Base-by-base conservation (phyloP, 1,140 invertebrate species). In the Drosophila melanogaster region DNA sequence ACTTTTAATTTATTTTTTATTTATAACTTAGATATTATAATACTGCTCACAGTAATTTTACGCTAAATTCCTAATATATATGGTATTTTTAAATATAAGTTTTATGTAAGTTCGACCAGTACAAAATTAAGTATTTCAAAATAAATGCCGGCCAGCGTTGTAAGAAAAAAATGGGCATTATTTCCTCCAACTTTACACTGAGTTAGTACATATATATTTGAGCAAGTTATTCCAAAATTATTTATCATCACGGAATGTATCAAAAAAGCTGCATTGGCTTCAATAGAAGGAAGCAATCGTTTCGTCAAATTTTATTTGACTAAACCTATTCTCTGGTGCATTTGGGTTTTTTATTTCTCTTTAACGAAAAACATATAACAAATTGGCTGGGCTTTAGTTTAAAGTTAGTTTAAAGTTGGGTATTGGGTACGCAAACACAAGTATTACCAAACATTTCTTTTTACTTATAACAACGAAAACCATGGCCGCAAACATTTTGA, bases 21-120 rank as follows among this genome's bases (percentile, higher is more conserved):
- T 67, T 37, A 67, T 66, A 66, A 66, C 64, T 67, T 67, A 67
- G 64, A 64, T 67, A 64, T 67, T 67, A 67, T 67, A 67, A 67
- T 67, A 67, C 64, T 67, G 64, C 64, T 67, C 64, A 67, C 64
- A 67, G 64, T 67, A 67, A 59, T 67, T 62, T 67, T 64, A 67
- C 64, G 46, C 64, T 67, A 67, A 67, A 37, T 41, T 67, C 64
- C 64, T 67, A 67, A 67, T 67, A 49, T 67, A 67, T 67, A 64
- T 67, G 64, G 64, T 67, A 67, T 67, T 67, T 66, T 67, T 67
- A 50, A 64, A 64, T 67, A 65, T 67, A 67, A 67, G 59, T 67
- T 64, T 67, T 67, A 67, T 67, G 64, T 67, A 67, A 67, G 64
- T 67, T 67, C 64, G 64, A 67, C 64, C 64, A 67, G 59, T 67